Percentiles rank a stretch among this genome's conserved stretches.
phyloP scores from a whole-genome alignment of 2,113 vertebrate species.

The Charadrius vociferus region DNA sequence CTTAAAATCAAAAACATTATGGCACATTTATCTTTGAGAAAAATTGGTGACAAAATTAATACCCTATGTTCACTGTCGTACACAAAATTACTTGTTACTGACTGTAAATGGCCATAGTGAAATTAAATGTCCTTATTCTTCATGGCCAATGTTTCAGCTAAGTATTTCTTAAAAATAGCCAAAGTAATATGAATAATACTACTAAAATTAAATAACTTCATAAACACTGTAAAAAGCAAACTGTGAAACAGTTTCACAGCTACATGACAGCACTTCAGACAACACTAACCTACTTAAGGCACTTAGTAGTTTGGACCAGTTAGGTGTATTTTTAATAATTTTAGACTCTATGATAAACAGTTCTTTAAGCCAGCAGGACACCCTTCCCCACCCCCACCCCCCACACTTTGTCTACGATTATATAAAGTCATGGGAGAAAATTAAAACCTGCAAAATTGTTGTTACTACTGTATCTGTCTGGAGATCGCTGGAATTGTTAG shows the following conservation, averaged over 20 bases:
- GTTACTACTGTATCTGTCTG: background rate
- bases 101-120: background rate
- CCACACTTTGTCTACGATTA: background rate
- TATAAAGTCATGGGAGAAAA: background rate
- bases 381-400: too few species aligned
- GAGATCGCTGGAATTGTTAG: background rate
- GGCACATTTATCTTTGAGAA: slow-evolving; percentile 1
- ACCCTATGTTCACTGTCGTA: background rate
- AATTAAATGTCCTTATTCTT: background rate
- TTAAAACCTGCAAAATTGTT: background rate
- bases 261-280: background rate
- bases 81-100: background rate
- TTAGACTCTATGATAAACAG: background rate
- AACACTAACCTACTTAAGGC: background rate
- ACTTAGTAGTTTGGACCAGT: background rate
- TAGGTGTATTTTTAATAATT: background rate
- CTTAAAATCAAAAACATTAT: slow-evolving; percentile 69
- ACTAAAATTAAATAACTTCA: background rate
- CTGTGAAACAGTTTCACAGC: background rate
- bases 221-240: background rate
- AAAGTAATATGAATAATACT: background rate
- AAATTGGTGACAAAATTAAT: background rate
- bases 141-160: background rate
- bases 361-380: background rate
- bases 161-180: background rate